Conservation (phyloP, 2,113 vertebrate species). For the Rhabdomys dilectus region DNA sequence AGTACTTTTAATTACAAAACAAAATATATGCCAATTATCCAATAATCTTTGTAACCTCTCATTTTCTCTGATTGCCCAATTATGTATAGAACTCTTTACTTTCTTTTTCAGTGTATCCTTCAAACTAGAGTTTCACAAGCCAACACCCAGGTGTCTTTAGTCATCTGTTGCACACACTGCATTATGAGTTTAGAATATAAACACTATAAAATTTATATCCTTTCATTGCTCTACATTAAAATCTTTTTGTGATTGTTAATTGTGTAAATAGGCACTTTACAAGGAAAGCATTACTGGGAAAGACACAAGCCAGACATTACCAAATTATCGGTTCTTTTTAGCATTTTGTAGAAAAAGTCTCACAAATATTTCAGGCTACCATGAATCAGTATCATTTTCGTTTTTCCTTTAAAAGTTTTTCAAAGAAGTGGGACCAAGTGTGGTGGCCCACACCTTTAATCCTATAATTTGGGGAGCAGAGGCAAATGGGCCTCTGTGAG, state of each 20-base stretch:
- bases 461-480: not conserved
- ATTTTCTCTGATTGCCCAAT: not conserved
- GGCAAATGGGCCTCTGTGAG: not conserved
- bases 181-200: slow-evolving; percentile 39
- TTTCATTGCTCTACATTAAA: slow-evolving; percentile 9
- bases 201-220: slow-evolving; percentile 41
- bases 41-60: not conserved
- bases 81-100: not conserved
- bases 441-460: not conserved
- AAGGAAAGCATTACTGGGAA: slow-evolving; percentile 5
- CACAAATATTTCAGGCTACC: not conserved
- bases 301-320: slow-evolving; percentile 6
- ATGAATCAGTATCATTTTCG: slow-evolving; percentile 9
- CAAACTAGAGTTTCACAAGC: slow-evolving; percentile 57
- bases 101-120: not conserved
- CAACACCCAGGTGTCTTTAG: slow-evolving; percentile 31
- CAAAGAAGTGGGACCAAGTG: not conserved
- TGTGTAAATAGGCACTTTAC: not conserved
- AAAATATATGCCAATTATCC: not conserved
- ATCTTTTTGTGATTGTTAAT: slow-evolving; percentile 43
- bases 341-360: not conserved
- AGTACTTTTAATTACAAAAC: slow-evolving; percentile 51
- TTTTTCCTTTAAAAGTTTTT: slow-evolving; percentile 2
- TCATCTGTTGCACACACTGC: slow-evolving; percentile 37
- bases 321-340: not conserved